A percentile compares a stretch with the other conserved stretches of the same genome.
Evolutionary conservation across 2,888 invertebrate species (phyloP).

Genomic region (Tetrapedia diversipes): DNA sequence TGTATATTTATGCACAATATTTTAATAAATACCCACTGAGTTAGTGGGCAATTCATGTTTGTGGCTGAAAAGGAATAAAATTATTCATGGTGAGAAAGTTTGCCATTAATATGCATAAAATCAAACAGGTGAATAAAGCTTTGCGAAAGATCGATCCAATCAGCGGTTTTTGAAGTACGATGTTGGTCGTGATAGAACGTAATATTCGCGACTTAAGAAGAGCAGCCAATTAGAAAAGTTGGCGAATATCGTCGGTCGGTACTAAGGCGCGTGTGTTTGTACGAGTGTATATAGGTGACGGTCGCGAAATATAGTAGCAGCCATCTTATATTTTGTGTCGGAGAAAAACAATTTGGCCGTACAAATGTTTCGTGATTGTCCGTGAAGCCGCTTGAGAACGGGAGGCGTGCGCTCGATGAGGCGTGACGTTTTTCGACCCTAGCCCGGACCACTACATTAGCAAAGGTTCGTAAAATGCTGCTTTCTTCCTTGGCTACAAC

Average conservation of each 20-base stretch:
- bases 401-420: slow-evolving; percentile 80
- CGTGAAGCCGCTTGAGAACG: slow-evolving; percentile 78
- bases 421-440: slow-evolving; percentile 81
- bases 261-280: slow-evolving; percentile 55
- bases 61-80: neutral
- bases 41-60: neutral
- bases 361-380: slow-evolving; percentile 80
- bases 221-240: slow-evolving; percentile 62
- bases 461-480: slow-evolving; percentile 80
- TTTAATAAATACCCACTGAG: slow-evolving; percentile 6
- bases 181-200: slow-evolving; percentile 34
- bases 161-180: slow-evolving; percentile 49
- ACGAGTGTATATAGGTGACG: slow-evolving; percentile 60
- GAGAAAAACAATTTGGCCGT: slow-evolving; percentile 82
- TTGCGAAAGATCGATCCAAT: slow-evolving; percentile 57
- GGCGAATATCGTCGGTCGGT: slow-evolving; percentile 59
- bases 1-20: neutral
- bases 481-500: slow-evolving; percentile 37
- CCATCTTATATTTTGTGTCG: slow-evolving; percentile 83
- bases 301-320: slow-evolving; percentile 80
- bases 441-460: slow-evolving; percentile 82
- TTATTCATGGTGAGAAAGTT: slow-evolving; percentile 17
- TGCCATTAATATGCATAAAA: slow-evolving; percentile 51
- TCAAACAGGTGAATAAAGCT: slow-evolving; percentile 63
- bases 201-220: slow-evolving; percentile 55